Base-by-base conservation (phyloP, 2,888 invertebrate species). In the Agrotis puta region DNA sequence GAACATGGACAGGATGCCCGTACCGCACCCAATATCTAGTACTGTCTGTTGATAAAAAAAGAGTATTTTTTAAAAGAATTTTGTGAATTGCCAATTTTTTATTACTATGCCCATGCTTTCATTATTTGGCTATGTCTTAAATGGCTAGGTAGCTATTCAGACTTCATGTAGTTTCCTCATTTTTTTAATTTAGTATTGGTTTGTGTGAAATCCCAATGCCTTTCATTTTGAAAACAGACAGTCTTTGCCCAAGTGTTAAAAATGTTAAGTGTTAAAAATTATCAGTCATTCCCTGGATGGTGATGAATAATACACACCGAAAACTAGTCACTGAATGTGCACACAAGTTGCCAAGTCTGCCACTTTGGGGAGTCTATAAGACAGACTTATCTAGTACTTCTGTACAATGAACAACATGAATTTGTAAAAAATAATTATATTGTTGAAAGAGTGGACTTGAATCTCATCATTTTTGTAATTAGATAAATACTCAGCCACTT, bases 1-100 rank as follows among this genome's bases (percentile, higher is more conserved):
- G 96, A 99, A 99, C 99, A 99, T 99, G 47, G 99, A 99, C 64
- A 99, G 96, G 89, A 99, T 99, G 54, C 99, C 99, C 0, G 99
- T 99, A 14, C 99, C 99, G 91, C 99, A 99, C 14, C 99, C 99
- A 84, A 99, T 99, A 93, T 99, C 99, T 85, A 99, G 96, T 16
- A 99, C 99, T 27, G 89, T 97, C 96, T 97, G 92, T 54, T 91
- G 74, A 59, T 22, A 57, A 68, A 68, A 71, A 18, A 1, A 54
- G 50, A 24, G 50, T 14, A 24, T 57, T 20, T 0, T n/a, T 66
- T 43, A 16, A 14, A 27, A 11, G 5, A 11, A 4, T 43, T 53
- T 51, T 13, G n/a, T n/a, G 1, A 27, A 43, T 11, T 39, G 18
- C 2, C 13, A 9, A 18, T 63, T 18, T n/a, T 63, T 2, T 43